Percentiles rank a stretch among this genome's conserved stretches.
Evolutionary conservation across 2,888 invertebrate species (phyloP).

Genomic region (Strigamia crassipes): DNA sequence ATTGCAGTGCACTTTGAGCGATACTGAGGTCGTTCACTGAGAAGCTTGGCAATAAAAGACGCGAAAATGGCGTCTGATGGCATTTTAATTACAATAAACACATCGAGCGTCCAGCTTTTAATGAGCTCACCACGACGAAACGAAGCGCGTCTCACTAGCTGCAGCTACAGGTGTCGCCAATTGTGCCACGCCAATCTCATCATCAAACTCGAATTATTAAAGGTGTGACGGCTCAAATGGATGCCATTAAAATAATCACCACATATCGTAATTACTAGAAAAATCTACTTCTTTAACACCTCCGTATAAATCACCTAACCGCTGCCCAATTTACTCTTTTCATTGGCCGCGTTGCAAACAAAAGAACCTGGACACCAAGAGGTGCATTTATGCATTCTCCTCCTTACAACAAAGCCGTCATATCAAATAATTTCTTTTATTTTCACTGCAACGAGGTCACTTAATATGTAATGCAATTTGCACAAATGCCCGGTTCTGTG

Average conservation of each 20-base stretch:
- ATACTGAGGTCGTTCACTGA: slow-evolving; percentile 39
- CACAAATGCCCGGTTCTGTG: neutral
- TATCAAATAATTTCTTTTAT: neutral
- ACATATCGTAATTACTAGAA: neutral
- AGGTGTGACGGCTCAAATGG: neutral
- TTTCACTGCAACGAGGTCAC: slow-evolving; percentile 14
- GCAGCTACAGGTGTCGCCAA: slow-evolving; percentile 40
- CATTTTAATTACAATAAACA: slow-evolving; percentile 46
- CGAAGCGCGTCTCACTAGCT: slow-evolving; percentile 4
- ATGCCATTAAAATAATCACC: slow-evolving; percentile 20
- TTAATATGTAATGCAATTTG: slow-evolving; percentile 20
- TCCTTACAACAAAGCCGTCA: neutral
- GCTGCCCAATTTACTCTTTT: neutral
- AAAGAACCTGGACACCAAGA: neutral
- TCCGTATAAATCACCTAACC: neutral
- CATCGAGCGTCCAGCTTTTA: slow-evolving; percentile 42
- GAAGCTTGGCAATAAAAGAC: slow-evolving; percentile 12
- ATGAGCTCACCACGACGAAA: slow-evolving; percentile 35
- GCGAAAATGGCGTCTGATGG: slow-evolving; percentile 46
- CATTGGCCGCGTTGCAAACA: neutral
- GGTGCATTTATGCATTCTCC: neutral
- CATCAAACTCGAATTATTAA: slow-evolving; percentile 40
- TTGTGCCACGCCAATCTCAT: slow-evolving; percentile 40
- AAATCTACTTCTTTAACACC: slow-evolving; percentile 14
- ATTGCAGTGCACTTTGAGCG: slow-evolving; percentile 39